phyloP scores from a whole-genome alignment of 2,888 invertebrate species.

The Lampropteryx suffumata region DNA sequence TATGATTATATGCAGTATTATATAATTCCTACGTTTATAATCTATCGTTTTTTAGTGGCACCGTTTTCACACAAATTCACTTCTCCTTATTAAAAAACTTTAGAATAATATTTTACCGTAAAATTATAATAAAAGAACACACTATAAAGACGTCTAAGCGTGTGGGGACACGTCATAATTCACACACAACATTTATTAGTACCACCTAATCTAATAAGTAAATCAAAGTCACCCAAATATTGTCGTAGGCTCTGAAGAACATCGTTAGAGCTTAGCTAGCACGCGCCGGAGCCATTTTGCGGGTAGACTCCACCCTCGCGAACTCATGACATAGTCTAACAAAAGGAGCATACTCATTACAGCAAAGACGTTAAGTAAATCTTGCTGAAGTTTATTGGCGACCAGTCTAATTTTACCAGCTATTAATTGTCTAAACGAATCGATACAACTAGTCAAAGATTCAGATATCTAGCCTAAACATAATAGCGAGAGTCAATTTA shows the following conservation, averaged over 20 bases:
- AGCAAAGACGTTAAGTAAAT: no score
- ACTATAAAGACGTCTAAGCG: constrained; percentile 8
- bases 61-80: no score
- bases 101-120: background rate
- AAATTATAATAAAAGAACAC: background rate
- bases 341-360: background rate
- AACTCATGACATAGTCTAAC: constrained; percentile 19
- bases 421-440: no score
- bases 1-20: no score
- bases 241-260: constrained; percentile 66
- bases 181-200: constrained; percentile 32
- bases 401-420: no score
- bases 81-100: no score
- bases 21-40: no score
- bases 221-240: constrained; percentile 69
- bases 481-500: no score
- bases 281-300: constrained; percentile 70
- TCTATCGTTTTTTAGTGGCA: no score
- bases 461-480: no score
- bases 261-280: constrained; percentile 67
- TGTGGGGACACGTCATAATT: constrained; percentile 26
- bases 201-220: constrained; percentile 64
- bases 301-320: constrained; percentile 55
- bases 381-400: no score
- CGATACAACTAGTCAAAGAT: no score